Evolutionary conservation across 2,888 invertebrate species (phyloP), one percentile per base, ranked within the genome.

Genomic region (Scaeva pyrastri): DNA sequence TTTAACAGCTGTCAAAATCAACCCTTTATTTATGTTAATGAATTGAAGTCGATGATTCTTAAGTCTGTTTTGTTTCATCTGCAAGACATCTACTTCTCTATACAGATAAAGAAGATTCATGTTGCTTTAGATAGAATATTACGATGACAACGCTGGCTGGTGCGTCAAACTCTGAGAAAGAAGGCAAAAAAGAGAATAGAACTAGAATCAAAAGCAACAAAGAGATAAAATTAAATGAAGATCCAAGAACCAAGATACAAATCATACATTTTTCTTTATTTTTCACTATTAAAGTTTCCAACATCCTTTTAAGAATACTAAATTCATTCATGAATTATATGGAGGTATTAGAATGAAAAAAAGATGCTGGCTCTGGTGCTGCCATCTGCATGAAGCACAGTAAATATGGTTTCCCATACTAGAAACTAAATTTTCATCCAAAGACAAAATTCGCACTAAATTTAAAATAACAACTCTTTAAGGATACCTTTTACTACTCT

Each of bases 281-380:
- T 74, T 74, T 5, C 48, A 73, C 77, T 82, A 86, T 86, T 86
- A 71, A 86, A 86, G 77, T 86, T 86, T 86, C 50, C 77, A 74
- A 78, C 71, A 70, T 73, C 73, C 77, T 70, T 80, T 72, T 66
- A 70, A 70, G 62, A 82, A 74, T 77, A 64, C 64, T 77, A 64
- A 86, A 82, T 78, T 74, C 52, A 64, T 82, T 82, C 74, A 45
- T 2, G 11, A 10, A 23, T n/a, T 60, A 7, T 14, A 26, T 23
- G 4, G 12, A n/a, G 7, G 31, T 31, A 31, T 31, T 23, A n/a
- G 43, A n/a, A 43, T 62, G 4, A n/a, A 26, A 45, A 26, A 48
- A 31, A 6, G 26, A 66, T 66, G 41, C 45, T 66, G 66, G 48
- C 16, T 64, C 72, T 74, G 74, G 70, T 79, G 74, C 72, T 82